Percentiles rank a stretch among this genome's conserved stretches.
Conservation (phyloP, 2,797 vertebrate genomes). For the Centroberyx gerrardi region DNA sequence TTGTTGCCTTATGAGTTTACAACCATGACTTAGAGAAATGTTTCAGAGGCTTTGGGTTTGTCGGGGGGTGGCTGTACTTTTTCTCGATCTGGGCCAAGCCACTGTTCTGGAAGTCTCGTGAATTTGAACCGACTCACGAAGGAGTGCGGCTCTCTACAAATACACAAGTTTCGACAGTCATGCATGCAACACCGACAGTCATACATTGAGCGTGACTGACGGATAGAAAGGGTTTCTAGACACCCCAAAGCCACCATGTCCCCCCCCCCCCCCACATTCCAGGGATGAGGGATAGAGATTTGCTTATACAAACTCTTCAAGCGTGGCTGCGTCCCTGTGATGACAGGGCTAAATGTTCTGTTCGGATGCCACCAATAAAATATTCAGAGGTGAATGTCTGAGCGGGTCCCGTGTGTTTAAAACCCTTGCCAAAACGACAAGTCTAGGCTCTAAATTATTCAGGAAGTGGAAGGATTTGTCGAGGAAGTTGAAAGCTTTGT, state of each 20-base stretch:
- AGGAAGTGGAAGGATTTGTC: conserved; percentile 40
- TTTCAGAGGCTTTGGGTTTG: conserved; percentile 63
- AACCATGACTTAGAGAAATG: conserved; percentile 72
- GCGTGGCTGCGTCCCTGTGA: conserved; percentile 56
- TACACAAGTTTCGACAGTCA: conserved; percentile 48
- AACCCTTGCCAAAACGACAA: conserved; percentile 23
- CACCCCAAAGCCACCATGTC: conserved; percentile 57
- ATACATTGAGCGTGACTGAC: conserved; percentile 44
- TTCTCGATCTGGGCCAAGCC: conserved; percentile 69
- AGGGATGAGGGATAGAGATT: conserved; percentile 59
- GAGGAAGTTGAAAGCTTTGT: conserved; percentile 29
- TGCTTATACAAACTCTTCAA: conserved; percentile 64
- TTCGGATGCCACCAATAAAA: conserved; percentile 46
- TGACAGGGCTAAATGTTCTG: conserved; percentile 62
- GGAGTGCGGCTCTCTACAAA: conserved; percentile 40
- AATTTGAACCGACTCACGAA: conserved; percentile 51
- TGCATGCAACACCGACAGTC: conserved; percentile 43
- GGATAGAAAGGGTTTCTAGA: conserved; percentile 43
- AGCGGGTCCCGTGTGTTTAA: conserved; percentile 38
- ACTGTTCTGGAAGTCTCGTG: conserved; percentile 70
- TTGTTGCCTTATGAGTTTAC: conserved; percentile 72
- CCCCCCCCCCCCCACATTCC: conserved; percentile 36
- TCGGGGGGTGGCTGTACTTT: conserved; percentile 24
- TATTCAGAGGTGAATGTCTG: conserved; percentile 61
- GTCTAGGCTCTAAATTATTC: conserved; percentile 51